These are phyloP conservation scores for Caenorhabditis sp. DNA, from an alignment of 2,888 invertebrate genomes.

Conservation along the genomic window DNA sequence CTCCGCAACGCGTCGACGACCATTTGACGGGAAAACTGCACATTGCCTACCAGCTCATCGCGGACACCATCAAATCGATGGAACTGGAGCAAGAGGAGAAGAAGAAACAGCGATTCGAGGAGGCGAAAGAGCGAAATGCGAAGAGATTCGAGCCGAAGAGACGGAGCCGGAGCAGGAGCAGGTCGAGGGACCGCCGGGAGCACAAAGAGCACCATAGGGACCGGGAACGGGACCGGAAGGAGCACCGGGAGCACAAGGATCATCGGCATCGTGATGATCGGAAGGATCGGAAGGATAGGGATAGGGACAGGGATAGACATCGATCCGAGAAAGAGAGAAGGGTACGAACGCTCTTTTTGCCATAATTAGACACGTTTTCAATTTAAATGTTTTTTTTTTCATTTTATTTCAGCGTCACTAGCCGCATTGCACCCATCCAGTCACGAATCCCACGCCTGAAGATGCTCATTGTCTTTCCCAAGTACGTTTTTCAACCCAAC, in stretches of 20 bases:
- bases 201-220: constrained; percentile 1
- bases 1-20: constrained; percentile 65
- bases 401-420: constrained; percentile 24
- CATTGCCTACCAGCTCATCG: constrained; percentile 59
- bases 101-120: constrained; percentile 8
- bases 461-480: no score
- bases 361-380: not conserved
- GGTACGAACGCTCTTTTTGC: not conserved
- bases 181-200: constrained; percentile 10
- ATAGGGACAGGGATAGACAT: constrained; percentile 16
- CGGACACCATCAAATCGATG: constrained; percentile 31
- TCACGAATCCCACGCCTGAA: no score
- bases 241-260: not conserved
- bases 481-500: no score
- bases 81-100: constrained; percentile 26
- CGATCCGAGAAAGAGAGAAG: not conserved
- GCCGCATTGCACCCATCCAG: no score
- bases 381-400: not conserved
- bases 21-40: constrained; percentile 67
- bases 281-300: not conserved
- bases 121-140: constrained; percentile 16
- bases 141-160: not conserved
- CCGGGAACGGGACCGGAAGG: constrained; percentile 2
- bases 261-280: constrained; percentile 15
- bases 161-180: not conserved